Evolutionary conservation across 2,888 invertebrate species (phyloP).

Genomic region (Frankliniella intonsa): DNA sequence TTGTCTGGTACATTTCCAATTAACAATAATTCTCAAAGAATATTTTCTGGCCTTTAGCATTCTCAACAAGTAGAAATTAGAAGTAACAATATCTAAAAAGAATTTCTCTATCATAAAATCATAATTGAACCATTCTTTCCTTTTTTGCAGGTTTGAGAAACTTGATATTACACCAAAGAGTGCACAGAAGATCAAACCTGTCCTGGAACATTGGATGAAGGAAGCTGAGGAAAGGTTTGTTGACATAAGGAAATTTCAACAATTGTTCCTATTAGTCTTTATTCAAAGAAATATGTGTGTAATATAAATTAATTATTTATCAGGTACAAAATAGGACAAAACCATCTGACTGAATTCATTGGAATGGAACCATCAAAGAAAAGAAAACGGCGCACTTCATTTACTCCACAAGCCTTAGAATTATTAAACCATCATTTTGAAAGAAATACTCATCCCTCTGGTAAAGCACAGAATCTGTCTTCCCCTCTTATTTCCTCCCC

Average conservation of each 20-base stretch:
- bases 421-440: slow-evolving; percentile 93
- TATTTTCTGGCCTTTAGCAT: not conserved
- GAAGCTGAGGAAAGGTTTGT: slow-evolving; percentile 93
- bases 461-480: slow-evolving; percentile 60
- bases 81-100: slow-evolving; percentile 9
- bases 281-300: slow-evolving; percentile 14
- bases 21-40: not conserved
- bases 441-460: slow-evolving; percentile 95
- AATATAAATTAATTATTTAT: slow-evolving; percentile 40
- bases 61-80: slow-evolving; percentile 1
- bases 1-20: not conserved
- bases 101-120: not conserved
- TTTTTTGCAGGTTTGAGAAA: slow-evolving; percentile 90
- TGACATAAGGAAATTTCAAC: not conserved
- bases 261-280: not conserved
- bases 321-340: slow-evolving; percentile 88
- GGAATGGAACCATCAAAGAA: slow-evolving; percentile 97
- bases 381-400: slow-evolving; percentile 91
- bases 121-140: slow-evolving; percentile 43
- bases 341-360: slow-evolving; percentile 91
- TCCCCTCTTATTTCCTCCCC: too few relatives aligned
- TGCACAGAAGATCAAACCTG: slow-evolving; percentile 98
- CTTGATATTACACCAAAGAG: slow-evolving; percentile 98
- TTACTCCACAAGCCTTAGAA: slow-evolving; percentile 94
- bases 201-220: slow-evolving; percentile 97